Evolutionary conservation across 2,888 invertebrate species (phyloP), one percentile per base, ranked within the genome.

Genomic region (Habrosyne pyritoides): DNA sequence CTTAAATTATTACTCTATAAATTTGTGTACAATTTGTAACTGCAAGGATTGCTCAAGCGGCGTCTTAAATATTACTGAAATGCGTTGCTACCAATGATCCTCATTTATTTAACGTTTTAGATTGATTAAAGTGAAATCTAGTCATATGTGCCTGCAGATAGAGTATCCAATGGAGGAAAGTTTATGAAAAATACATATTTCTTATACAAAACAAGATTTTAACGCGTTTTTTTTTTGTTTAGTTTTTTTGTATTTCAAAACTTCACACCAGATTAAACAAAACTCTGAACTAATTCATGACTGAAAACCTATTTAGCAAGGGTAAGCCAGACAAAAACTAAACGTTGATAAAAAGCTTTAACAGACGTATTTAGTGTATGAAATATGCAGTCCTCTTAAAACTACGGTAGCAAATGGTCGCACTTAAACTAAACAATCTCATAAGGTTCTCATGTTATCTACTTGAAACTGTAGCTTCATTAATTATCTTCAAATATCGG

Each of bases 401-500:
- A 71, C 47, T 61, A 71, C 84, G 70, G 88, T 83, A 88, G 87
- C 85, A 71, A 79, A 81, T 75, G 74, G 71, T 79, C 74, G 75
- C 82, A 83, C 86, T 87, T 84, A 83, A 75, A 71, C 53, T 64
- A 68, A 73, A 71, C 73, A 74, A 71, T 77, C 70, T 71, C 79
- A 71, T 77, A 79, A 71, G 67, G 55, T 69, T 73, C 76, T 81
- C 69, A 69, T 75, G 77, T 81, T 85, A 86, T 86, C 86, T 84
- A 75, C 75, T 80, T 71, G 71, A 82, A 77, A 82, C 78, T 68
- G 71, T 68, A 79, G 68, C 69, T 73, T 83, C 87, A 89, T 91
- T 84, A 87, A 86, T 90, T 83, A 88, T 86, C 81, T 84, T 86
- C 82, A 77, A 86, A 87, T 82, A 83, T 88, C 77, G 83, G 81